Base-by-base conservation (phyloP, 1,140 invertebrate genomes). In the Hypothenemus hampei region DNA sequence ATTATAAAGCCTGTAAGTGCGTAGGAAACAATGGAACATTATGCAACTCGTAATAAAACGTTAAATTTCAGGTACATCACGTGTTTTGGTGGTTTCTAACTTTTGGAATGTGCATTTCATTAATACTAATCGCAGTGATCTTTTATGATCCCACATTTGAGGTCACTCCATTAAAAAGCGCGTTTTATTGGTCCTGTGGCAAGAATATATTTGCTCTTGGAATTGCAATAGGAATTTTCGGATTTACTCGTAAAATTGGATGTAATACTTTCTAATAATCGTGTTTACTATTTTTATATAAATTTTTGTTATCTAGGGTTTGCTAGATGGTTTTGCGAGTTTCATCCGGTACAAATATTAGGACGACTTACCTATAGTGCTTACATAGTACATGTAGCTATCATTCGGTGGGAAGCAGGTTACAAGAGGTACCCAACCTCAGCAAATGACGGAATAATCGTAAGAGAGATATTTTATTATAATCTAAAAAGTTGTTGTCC, bases 131-230 rank as follows among this genome's bases (percentile, higher is more conserved):
- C 45, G 59, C 61, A n/a, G 51, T 33, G n/a, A 15, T 51, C 21
- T 59, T 64, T 48, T 65, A 62, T 31, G 18, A 55, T 24, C 37
- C 54, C 4, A 33, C 29, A 8, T 65, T 58, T 54, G 10, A 39
- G 16, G 37, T 46, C 23, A 59, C 61, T 3, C 39, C 41, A 3
- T 2, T 61, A 3, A 35, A 46, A 53, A 61, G 59, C 35, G 61
- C 65, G 7, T n/a, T 67, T 4, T 67, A 67, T 52, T 61, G 56
- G 58, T 31, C 61, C 15, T 46, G 55, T 24, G 62, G 61, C 3
- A 63, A 61, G 60, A 64, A 57, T 44, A 43, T 64, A 5, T 64
- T 64, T 45, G 60, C 58, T 8, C 44, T 66, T 11, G 62, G 56
- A 4, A 46, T 63, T 23, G 60, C 46, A 23, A 53, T 67, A 24